Percentiles rank a stretch among this genome's conserved stretches.
Conservation (phyloP, 1,140 invertebrate species). For the Drosophila persimilis region DNA sequence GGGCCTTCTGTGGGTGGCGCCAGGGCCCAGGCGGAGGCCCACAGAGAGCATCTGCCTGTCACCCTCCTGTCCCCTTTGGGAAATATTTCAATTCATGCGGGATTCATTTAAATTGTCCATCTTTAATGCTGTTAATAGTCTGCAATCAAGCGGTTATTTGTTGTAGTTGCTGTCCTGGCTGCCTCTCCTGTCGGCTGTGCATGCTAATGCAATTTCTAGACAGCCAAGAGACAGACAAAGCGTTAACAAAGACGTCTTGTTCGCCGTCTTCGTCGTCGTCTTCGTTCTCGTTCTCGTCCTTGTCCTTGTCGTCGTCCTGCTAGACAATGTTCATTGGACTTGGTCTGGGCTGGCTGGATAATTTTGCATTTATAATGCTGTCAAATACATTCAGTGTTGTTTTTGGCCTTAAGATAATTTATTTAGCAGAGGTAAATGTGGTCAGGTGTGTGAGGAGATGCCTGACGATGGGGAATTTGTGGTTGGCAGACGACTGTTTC, state of each 20-base stretch:
- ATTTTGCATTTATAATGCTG: slow-evolving; percentile 64
- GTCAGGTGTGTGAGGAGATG: slow-evolving; percentile 36
- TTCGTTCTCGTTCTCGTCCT: background rate
- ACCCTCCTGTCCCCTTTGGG: background rate
- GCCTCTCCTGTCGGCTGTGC: background rate
- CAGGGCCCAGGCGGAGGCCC: slow-evolving; percentile 7
- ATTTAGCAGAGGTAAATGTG: slow-evolving; percentile 54
- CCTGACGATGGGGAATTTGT: slow-evolving; percentile 32
- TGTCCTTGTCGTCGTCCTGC: slow-evolving; percentile 11
- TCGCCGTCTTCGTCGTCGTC: slow-evolving; percentile 8
- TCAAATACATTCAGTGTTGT: slow-evolving; percentile 63
- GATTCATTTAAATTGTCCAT: slow-evolving; percentile 74
- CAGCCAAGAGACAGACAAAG: slow-evolving; percentile 6
- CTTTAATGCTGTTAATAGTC: slow-evolving; percentile 78
- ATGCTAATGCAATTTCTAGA: slow-evolving; percentile 75
- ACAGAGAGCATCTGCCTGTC: slow-evolving; percentile 11
- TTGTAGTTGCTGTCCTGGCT: slow-evolving; percentile 31
- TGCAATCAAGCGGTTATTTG: slow-evolving; percentile 66
- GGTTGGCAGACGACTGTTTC: slow-evolving; percentile 17
- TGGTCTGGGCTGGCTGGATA: slow-evolving; percentile 20
- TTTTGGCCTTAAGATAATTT: slow-evolving; percentile 62
- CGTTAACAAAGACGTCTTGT: slow-evolving; percentile 5
- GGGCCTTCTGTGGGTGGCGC: background rate
- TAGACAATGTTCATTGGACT: slow-evolving; percentile 35
- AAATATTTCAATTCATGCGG: slow-evolving; percentile 55